Conservation (phyloP, 1,140 invertebrate genomes). For the Ceratina japonica region DNA sequence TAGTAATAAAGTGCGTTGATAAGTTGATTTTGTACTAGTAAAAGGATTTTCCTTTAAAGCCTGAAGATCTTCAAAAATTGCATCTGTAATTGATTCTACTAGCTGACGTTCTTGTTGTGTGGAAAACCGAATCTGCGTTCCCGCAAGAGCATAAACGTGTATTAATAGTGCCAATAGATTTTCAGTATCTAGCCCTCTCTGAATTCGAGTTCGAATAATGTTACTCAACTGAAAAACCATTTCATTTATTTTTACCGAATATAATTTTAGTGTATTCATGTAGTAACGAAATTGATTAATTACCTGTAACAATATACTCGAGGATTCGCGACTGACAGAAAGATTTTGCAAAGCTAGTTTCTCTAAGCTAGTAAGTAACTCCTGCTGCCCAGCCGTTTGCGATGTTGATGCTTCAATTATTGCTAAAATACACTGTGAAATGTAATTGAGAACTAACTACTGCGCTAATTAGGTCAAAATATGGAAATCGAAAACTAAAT, state of each 20-base stretch:
- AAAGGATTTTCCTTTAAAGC: conserved; percentile 65
- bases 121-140: conserved; percentile 81
- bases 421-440: conserved; percentile 79
- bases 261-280: background rate
- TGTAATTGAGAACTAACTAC: too few relatives aligned
- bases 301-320: conserved; percentile 82
- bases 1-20: conserved; percentile 72
- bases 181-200: conserved; percentile 81
- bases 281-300: background rate
- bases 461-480: conserved; percentile 3
- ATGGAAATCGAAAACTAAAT: conserved; percentile 19
- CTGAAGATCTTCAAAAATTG: conserved; percentile 82
- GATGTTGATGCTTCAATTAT: conserved; percentile 82
- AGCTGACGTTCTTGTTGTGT: conserved; percentile 80
- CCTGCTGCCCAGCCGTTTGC: conserved; percentile 78
- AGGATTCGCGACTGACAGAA: conserved; percentile 81
- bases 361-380: conserved; percentile 81
- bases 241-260: conserved; percentile 12
- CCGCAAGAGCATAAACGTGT: conserved; percentile 83
- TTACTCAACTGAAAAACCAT: conserved; percentile 79
- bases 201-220: conserved; percentile 81
- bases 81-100: conserved; percentile 79
- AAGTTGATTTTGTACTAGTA: conserved; percentile 65
- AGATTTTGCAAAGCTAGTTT: conserved; percentile 82
- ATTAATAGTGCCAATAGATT: conserved; percentile 82